Evolutionary conservation across 1,140 invertebrate genomes (phyloP).

Genomic region (Apis dorsata): DNA sequence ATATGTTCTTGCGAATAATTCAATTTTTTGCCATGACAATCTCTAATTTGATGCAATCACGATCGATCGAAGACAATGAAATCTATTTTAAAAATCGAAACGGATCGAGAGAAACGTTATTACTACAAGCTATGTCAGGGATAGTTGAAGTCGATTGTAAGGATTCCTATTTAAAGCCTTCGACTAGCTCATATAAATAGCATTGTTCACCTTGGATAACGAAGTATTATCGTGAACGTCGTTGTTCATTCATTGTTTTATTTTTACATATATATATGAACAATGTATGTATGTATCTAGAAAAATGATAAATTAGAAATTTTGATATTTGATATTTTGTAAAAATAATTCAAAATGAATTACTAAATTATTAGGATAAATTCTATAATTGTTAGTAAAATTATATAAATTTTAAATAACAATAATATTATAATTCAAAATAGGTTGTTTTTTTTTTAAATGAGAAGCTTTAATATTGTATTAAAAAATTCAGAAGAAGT

Average conservation of each 20-base stretch:
- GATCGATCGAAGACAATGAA: background rate
- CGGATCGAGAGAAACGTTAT: constrained; percentile 1
- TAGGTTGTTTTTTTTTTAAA: too few species aligned
- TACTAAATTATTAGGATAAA: too few species aligned
- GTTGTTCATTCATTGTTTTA: background rate
- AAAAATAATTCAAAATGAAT: too few species aligned
- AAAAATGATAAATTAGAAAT: too few species aligned
- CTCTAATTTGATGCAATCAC: constrained; percentile 10
- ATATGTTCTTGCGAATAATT: constrained; percentile 28
- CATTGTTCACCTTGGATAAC: constrained; percentile 22
- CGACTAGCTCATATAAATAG: constrained; percentile 9
- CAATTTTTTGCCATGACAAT: background rate
- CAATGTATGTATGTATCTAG: too few species aligned
- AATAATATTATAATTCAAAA: too few species aligned
- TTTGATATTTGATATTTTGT: too few species aligned
- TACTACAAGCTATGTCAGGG: background rate
- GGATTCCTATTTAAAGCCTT: background rate
- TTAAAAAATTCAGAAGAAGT: too few species aligned
- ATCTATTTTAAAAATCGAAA: constrained; percentile 10
- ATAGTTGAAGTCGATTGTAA: background rate
- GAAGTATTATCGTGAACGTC: background rate
- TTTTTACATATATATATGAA: too few species aligned
- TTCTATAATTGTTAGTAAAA: too few species aligned
- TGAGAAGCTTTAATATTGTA: too few species aligned
- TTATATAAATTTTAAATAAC: background rate